Percentiles rank a stretch among this genome's conserved stretches.
Conservation (phyloP, 2,797 vertebrate genomes). For the Megaceryle alcyon region DNA sequence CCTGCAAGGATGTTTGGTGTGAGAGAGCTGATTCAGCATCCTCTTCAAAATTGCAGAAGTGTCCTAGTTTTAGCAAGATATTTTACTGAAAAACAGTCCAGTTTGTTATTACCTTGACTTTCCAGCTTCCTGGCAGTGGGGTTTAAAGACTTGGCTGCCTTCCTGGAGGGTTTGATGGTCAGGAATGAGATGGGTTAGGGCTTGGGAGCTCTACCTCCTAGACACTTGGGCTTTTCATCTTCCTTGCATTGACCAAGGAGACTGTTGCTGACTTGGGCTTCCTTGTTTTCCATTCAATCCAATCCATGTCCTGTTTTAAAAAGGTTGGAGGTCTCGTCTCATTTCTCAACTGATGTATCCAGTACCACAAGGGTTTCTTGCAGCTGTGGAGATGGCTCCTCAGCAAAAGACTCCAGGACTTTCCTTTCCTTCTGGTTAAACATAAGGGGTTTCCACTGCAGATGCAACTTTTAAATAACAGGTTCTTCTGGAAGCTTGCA, state of each 20-base stretch:
- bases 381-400: not conserved
- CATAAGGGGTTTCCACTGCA: not conserved
- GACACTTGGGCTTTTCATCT: not conserved
- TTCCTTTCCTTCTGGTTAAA: not conserved
- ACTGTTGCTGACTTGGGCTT: not conserved
- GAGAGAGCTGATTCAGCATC: constrained; percentile 8
- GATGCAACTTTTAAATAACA: not conserved
- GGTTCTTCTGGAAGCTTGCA: not conserved
- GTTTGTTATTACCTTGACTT: not conserved
- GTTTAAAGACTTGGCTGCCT: not conserved
- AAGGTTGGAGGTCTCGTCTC: rapidly evolving
- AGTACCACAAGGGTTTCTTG: not conserved
- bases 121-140: not conserved
- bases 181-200: not conserved
- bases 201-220: not conserved
- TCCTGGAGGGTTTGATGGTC: not conserved
- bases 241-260: not conserved
- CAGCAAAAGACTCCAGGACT: not conserved
- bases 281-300: not conserved
- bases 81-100: not conserved
- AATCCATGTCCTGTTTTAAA: not conserved
- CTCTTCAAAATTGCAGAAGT: not conserved
- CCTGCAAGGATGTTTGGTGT: not conserved
- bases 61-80: constrained; percentile 7
- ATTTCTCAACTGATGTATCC: rapidly evolving